A percentile compares a stretch with the other conserved stretches of the same genome.
Conservation (phyloP, 2,113 vertebrate species). For the Ia io region DNA sequence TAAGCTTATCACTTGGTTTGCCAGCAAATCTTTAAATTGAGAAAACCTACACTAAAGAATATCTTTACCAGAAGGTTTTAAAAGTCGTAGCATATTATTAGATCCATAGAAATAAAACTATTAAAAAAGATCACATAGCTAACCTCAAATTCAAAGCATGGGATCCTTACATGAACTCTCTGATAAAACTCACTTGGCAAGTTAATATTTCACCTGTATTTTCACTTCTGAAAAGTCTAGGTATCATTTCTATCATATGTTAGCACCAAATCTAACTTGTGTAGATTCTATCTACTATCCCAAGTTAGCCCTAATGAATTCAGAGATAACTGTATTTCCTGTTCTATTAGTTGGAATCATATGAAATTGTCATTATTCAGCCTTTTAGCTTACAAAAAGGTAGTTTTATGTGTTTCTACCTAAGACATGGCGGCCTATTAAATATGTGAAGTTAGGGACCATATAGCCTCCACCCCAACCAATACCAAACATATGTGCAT, state of each 20-base stretch:
- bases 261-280: background rate
- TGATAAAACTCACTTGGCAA: background rate
- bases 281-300: background rate
- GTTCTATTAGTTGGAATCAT: background rate
- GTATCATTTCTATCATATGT: background rate
- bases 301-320: background rate
- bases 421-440: background rate
- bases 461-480: rapidly evolving
- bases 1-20: background rate
- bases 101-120: background rate
- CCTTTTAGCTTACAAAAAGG: background rate
- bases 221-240: background rate
- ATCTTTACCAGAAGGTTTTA: background rate
- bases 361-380: background rate
- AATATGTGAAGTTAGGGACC: background rate
- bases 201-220: background rate
- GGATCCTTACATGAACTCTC: background rate
- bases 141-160: slow-evolving; percentile 5
- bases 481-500: background rate
- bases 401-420: background rate
- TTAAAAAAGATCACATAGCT: background rate
- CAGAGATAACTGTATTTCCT: background rate
- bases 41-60: background rate
- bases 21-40: background rate
- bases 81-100: background rate